Evolutionary conservation across 2,888 invertebrate genomes (phyloP).

Genomic region (Drosophila algonquin): DNA sequence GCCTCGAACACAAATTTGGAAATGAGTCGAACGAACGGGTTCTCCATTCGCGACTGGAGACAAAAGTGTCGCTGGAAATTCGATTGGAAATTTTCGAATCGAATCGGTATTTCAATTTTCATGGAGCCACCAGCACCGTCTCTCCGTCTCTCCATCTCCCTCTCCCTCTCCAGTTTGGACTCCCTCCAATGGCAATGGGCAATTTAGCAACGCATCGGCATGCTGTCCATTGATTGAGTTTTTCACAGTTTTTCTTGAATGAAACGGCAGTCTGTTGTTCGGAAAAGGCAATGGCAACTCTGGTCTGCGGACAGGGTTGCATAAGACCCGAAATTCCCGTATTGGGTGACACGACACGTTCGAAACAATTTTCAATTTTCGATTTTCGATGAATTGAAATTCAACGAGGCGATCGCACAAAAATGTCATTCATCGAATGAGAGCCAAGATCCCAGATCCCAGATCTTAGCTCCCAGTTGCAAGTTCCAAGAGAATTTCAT

Average conservation of each 20-base stretch:
- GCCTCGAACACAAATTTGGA: constrained; percentile 38
- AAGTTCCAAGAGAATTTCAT: constrained; percentile 42
- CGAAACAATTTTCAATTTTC: constrained; percentile 67
- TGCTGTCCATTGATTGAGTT: constrained; percentile 73
- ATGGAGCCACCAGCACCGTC: not conserved
- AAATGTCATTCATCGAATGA: constrained; percentile 64
- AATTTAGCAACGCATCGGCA: constrained; percentile 77
- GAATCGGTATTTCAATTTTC: constrained; percentile 39
- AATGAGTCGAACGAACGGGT: constrained; percentile 25
- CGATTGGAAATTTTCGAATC: constrained; percentile 40
- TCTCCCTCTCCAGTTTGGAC: too few relatives aligned
- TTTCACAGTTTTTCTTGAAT: constrained; percentile 59
- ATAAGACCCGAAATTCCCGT: constrained; percentile 50
- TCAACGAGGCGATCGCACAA: constrained; percentile 66
- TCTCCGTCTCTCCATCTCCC: not conserved
- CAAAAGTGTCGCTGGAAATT: constrained; percentile 64
- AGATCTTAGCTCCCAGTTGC: not conserved
- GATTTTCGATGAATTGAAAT: constrained; percentile 66
- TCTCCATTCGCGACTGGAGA: constrained; percentile 8
- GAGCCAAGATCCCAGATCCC: constrained; percentile 40
- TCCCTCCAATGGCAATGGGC: constrained; percentile 49
- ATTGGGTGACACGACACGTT: constrained; percentile 49
- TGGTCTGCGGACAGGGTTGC: not conserved
- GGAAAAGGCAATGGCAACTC: constrained; percentile 39
- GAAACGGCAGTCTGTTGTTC: constrained; percentile 29